Conservation (phyloP, 1,140 invertebrate species). For the Heliconius hermathena region DNA sequence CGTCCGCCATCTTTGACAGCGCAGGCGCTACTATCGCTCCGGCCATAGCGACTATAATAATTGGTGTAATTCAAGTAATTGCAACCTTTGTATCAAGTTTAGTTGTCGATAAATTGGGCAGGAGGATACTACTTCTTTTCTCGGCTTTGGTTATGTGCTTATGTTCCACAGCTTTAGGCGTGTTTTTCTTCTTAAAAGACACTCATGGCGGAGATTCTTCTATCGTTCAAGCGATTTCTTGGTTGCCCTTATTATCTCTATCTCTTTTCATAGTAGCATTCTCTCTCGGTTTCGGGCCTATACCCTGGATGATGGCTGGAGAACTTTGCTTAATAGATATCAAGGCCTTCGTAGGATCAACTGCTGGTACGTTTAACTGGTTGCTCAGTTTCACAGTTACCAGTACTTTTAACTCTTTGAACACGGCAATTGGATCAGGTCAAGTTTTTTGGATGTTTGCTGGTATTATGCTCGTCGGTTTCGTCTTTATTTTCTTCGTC, state of each 20-base stretch:
- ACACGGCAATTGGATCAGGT: conserved; percentile 81
- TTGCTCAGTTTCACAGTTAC: conserved; percentile 91
- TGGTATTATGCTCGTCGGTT: conserved; percentile 86
- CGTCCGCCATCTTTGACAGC: conserved; percentile 87
- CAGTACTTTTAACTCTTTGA: conserved; percentile 87
- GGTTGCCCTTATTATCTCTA: conserved; percentile 88
- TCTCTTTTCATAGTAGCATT: conserved; percentile 90
- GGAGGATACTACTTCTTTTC: conserved; percentile 86
- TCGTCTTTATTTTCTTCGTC: conserved; percentile 88
- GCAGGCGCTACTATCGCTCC: conserved; percentile 83
- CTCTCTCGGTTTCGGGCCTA: conserved; percentile 89
- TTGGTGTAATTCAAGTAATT: conserved; percentile 90
- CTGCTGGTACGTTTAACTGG: conserved; percentile 91
- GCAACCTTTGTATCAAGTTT: conserved; percentile 86
- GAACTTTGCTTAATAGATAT: conserved; percentile 89
- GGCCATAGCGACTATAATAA: conserved; percentile 85
- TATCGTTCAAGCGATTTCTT: conserved; percentile 82
- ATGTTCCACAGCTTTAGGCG: conserved; percentile 83
- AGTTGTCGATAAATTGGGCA: conserved; percentile 90
- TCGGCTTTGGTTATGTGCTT: conserved; percentile 85
- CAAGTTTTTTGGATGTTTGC: conserved; percentile 92
- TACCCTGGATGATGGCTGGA: conserved; percentile 91
- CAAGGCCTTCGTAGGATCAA: conserved; percentile 88
- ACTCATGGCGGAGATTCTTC: conserved; percentile 75
- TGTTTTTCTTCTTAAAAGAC: conserved; percentile 85